These are phyloP conservation scores for Micropterix aruncella DNA, from an alignment of 2,888 invertebrate species.

Conservation along the genomic window DNA sequence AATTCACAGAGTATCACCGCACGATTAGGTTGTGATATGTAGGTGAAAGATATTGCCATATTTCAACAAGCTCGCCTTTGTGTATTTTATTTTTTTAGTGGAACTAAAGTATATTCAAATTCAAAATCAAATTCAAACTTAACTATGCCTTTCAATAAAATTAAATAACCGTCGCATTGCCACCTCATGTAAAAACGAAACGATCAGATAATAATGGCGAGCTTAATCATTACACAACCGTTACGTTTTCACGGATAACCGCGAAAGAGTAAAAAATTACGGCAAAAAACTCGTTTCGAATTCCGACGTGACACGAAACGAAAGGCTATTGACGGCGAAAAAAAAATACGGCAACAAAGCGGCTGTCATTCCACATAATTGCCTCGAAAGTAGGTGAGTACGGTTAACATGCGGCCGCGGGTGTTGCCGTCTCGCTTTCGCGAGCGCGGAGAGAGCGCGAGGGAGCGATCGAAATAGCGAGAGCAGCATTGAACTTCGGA, in stretches of 20 bases:
- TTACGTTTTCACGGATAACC: not conserved
- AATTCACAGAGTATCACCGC: too few species aligned
- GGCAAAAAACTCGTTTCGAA: not conserved
- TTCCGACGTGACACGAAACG: not conserved
- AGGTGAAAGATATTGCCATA: too few species aligned
- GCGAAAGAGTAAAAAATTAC: not conserved
- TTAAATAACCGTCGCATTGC: too few species aligned
- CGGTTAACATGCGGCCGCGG: too few species aligned
- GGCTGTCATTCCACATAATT: not conserved
- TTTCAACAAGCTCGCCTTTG: too few species aligned
- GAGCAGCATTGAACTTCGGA: not conserved
- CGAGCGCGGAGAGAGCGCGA: not conserved
- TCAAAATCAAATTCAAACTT: too few species aligned
- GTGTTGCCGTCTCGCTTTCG: not conserved
- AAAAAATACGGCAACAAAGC: not conserved
- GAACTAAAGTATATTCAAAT: too few species aligned
- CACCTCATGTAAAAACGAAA: not conserved
- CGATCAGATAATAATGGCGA: not conserved
- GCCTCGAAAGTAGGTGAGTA: not conserved
- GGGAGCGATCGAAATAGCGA: not conserved
- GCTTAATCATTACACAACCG: not conserved
- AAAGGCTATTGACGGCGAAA: not conserved
- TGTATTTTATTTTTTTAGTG: too few species aligned
- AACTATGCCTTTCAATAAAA: too few species aligned
- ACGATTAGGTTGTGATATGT: too few species aligned